Evolutionary conservation across 2,888 invertebrate species (phyloP), one percentile per base, ranked within the genome.

Genomic region (Parnassius apollo): DNA sequence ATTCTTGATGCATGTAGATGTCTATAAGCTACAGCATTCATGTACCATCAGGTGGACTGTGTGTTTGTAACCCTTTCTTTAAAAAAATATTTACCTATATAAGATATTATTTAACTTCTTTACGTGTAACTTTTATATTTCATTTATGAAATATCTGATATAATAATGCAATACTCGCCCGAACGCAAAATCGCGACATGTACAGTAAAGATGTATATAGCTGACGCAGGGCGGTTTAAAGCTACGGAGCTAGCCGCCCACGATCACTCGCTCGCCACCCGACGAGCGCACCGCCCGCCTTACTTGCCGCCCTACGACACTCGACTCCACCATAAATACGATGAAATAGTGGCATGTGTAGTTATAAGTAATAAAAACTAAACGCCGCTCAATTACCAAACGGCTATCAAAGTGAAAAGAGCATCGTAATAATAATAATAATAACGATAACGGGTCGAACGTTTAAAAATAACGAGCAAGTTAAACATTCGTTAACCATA

Each of bases 221-320:
- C 25, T 67, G 61, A 45, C 44, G 53, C 62, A 65, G 64, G 58
- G 57, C 55, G 74, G 72, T 75, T 76, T 78, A 78, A 76, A 80
- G 75, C 59, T n/a, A n/a, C 56, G 59, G 45, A 51, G 42, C 56
- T 68, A 63, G 42, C 68, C 66, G 64, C 61, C 66, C 62, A 58
- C 62, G 63, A 66, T 65, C 74, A 75, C 72, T 83, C 85, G 83
- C 75, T 83, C 81, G 82, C 81, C 83, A 82, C 80, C 81, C 79
- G 74, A 72, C 78, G 74, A 70, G 71, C 70, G 71, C 70, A 82
- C 79, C 83, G 83, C 75, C 83, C 85, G 83, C 88, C 85, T 83
- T 77, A 77, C 68, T 77, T 75, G 79, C 79, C 81, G 80, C 77
- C 73, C 70, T 61, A 60, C 65, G 67, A 9, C 49, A 13, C 49